These are phyloP conservation scores for Antitype chi DNA, from an alignment of 2,888 invertebrate species.

Conservation along the genomic window DNA sequence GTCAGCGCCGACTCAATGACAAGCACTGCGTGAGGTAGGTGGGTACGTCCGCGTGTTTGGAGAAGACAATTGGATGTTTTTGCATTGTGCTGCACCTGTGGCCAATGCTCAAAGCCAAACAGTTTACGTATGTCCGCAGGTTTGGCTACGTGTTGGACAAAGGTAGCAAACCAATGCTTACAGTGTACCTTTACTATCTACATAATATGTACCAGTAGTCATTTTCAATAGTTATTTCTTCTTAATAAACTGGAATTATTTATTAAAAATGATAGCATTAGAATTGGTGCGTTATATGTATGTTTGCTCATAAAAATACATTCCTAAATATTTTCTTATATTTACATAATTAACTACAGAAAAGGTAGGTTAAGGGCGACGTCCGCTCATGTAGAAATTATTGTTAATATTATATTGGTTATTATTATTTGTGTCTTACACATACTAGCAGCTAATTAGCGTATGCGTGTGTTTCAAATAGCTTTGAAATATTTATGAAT, in stretches of 20 bases:
- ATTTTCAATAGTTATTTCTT: not conserved
- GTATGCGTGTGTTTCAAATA: not conserved
- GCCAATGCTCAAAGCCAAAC: not conserved
- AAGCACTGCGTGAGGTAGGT: constrained; percentile 97
- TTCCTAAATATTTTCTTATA: not conserved
- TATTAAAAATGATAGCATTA: not conserved
- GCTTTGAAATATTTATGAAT: not conserved
- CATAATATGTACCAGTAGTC: not conserved
- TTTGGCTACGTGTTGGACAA: constrained; percentile 10
- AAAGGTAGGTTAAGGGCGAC: no score
- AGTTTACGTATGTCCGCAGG: not conserved
- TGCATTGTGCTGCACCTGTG: not conserved
- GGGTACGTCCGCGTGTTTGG: no score
- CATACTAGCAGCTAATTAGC: not conserved
- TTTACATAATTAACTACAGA: not conserved
- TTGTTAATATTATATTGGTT: no score
- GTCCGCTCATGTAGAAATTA: constrained; percentile 1
- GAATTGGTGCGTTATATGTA: not conserved
- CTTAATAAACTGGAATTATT: not conserved
- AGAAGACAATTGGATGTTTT: not conserved
- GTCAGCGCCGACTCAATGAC: constrained; percentile 93
- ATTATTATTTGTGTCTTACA: no score
- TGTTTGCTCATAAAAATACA: not conserved
- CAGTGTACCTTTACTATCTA: not conserved
- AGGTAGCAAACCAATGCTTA: not conserved